These are phyloP conservation scores for Triplophysa yarkandensis DNA, from an alignment of 2,797 vertebrate species.

Conservation along the genomic window DNA sequence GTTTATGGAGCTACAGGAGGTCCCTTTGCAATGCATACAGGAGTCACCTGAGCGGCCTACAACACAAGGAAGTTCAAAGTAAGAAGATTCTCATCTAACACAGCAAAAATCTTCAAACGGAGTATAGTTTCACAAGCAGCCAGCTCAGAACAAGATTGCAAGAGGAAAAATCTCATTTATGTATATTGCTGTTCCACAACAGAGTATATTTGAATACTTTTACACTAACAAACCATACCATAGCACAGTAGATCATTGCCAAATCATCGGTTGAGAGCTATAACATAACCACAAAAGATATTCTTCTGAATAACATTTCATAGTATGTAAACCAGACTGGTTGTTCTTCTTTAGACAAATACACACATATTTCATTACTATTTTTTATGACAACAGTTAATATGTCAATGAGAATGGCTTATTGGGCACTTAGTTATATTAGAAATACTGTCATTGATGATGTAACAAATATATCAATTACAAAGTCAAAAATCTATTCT, in stretches of 20 bases:
- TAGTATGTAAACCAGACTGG: no score
- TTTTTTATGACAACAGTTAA: no score
- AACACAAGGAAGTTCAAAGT: slow-evolving; percentile 76
- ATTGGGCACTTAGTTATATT: no score
- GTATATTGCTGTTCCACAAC: slow-evolving; percentile 8
- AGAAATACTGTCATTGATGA: no score
- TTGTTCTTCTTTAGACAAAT: no score
- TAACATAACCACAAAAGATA: no score
- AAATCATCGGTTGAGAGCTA: no score
- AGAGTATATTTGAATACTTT: slow-evolving; percentile 6
- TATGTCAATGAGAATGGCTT: no score
- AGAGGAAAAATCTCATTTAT: slow-evolving; percentile 40
- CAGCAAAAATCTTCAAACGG: slow-evolving; percentile 15
- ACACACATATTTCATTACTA: no score
- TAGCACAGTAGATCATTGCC: background rate
- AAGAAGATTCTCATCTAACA: slow-evolving; percentile 56
- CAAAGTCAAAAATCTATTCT: no score
- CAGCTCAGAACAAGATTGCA: slow-evolving; percentile 26
- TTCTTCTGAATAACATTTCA: no score
- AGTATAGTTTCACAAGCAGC: slow-evolving; percentile 1
- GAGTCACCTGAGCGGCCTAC: slow-evolving; percentile 79
- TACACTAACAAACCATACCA: slow-evolving; percentile 23
- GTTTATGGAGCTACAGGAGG: slow-evolving; percentile 68
- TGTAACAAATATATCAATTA: no score
- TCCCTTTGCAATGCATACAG: slow-evolving; percentile 78